These are phyloP conservation scores for Colletes collaris DNA, from an alignment of 2,888 invertebrate species.

Conservation along the genomic window DNA sequence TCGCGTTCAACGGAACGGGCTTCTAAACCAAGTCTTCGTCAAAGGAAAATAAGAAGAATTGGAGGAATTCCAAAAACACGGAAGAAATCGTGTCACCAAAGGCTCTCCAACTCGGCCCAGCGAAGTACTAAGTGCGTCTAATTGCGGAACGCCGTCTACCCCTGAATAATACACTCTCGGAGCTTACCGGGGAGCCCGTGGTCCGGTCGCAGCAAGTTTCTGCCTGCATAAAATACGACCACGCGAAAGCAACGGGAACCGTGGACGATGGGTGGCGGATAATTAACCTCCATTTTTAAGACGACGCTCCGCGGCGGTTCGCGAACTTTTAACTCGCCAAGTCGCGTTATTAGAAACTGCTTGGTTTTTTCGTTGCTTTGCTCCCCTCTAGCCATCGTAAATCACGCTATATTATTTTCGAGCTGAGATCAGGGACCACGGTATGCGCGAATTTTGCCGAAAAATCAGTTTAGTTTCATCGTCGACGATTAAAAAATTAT, in stretches of 20 bases:
- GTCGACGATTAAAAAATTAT: too few relatives aligned
- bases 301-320: neutral
- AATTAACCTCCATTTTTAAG: slow-evolving; percentile 35
- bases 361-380: neutral
- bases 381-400: neutral
- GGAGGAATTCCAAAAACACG: neutral
- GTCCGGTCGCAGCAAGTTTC: slow-evolving; percentile 16
- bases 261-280: slow-evolving; percentile 17
- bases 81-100: slow-evolving; percentile 12
- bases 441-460: neutral
- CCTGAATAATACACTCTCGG: slow-evolving; percentile 46
- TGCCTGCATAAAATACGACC: slow-evolving; percentile 20
- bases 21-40: neutral
- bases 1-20: neutral
- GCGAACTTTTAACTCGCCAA: slow-evolving; percentile 29
- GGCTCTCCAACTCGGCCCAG: slow-evolving; percentile 5
- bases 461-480: too few relatives aligned
- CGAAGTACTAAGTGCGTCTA: slow-evolving; percentile 39
- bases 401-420: slow-evolving; percentile 1
- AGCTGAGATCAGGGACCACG: too few relatives aligned
- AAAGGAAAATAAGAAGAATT: neutral
- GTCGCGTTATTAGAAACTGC: slow-evolving; percentile 28
- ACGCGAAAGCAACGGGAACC: slow-evolving; percentile 9
- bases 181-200: neutral
- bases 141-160: slow-evolving; percentile 40